A percentile compares a stretch with the other conserved stretches of the same genome.
Conservation (phyloP, 2,797 vertebrate species). For the Columba guinea region DNA sequence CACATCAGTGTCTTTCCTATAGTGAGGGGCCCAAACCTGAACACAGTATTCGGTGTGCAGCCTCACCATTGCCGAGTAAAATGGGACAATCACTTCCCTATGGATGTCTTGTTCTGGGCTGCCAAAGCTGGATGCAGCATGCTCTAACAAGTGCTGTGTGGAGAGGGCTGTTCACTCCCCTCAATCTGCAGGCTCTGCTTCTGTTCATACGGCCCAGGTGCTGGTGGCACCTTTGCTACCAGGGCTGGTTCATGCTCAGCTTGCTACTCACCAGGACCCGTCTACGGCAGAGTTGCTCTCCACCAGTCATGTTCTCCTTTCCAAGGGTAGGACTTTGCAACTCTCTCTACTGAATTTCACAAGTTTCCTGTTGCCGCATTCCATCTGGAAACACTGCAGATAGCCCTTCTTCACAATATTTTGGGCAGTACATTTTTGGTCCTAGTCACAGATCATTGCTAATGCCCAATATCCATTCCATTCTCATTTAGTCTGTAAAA, state of each 20-base stretch:
- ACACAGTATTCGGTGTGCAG: no score
- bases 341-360: not conserved
- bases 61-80: no score
- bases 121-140: not conserved
- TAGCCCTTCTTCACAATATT: not conserved
- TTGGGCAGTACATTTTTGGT: not conserved
- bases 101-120: not conserved
- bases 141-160: not conserved
- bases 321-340: not conserved
- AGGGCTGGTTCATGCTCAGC: not conserved
- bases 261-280: not conserved
- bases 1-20: no score
- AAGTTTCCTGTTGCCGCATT: not conserved
- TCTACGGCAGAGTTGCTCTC: not conserved
- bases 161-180: not conserved
- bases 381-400: not conserved
- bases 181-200: not conserved
- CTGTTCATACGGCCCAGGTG: not conserved
- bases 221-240: not conserved
- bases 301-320: not conserved
- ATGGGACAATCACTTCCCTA: no score
- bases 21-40: no score
- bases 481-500: not conserved
- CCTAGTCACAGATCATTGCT: rapidly evolving
- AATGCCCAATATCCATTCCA: not conserved